Conservation (phyloP, 1,140 invertebrate genomes). For the Papilio xuthus region DNA sequence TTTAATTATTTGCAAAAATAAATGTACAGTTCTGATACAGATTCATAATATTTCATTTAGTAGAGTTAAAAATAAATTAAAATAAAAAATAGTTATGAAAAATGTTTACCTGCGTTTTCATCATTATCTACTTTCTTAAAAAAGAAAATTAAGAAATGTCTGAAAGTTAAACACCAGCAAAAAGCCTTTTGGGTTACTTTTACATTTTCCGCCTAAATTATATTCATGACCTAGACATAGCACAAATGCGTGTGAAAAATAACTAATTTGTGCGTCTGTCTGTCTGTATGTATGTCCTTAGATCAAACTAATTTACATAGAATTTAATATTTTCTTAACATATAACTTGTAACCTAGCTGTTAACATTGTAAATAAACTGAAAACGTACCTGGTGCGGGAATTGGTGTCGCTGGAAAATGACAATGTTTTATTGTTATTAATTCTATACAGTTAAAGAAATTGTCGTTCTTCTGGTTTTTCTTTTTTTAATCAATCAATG, state of each 20-base stretch:
- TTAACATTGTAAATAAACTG: neutral
- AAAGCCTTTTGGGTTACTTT: too few relatives aligned
- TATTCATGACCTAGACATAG: too few relatives aligned
- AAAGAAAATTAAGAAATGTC: too few relatives aligned
- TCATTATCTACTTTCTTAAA: too few relatives aligned
- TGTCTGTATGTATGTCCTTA: neutral
- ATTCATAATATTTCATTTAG: neutral
- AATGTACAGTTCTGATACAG: neutral
- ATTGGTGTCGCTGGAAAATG: neutral
- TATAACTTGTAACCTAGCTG: neutral
- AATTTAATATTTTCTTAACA: neutral
- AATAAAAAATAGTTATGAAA: neutral
- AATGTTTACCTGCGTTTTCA: neutral
- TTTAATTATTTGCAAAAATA: neutral
- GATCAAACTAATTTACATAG: neutral
- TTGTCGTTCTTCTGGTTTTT: too few relatives aligned
- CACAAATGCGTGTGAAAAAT: too few relatives aligned
- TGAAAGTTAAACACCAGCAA: too few relatives aligned
- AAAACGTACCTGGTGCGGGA: neutral
- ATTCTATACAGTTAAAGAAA: neutral
- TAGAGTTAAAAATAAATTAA: neutral
- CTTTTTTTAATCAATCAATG: neutral
- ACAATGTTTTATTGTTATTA: neutral
- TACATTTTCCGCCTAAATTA: too few relatives aligned
- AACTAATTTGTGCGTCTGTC: neutral